Evolutionary conservation across 2,113 vertebrate genomes (phyloP).

Genomic region (Otolemur garnettii): DNA sequence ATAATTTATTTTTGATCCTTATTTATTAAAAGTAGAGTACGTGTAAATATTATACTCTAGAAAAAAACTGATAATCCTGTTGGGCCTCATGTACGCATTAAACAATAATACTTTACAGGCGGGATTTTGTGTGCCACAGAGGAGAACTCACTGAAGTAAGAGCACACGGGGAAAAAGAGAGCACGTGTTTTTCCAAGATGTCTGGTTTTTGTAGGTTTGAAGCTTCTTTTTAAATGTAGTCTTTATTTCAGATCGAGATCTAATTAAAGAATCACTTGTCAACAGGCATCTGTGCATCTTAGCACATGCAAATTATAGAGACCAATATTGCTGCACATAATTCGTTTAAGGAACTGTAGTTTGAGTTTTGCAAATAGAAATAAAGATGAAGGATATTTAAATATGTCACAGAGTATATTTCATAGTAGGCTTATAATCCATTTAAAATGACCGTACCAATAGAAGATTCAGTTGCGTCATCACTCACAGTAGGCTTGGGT

Average conservation of each 20-base stretch:
- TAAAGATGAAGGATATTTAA: conserved; percentile 16
- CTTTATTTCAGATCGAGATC: conserved; percentile 53
- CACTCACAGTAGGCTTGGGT: not conserved
- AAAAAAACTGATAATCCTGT: conserved; percentile 21
- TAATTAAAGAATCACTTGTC: conserved; percentile 54
- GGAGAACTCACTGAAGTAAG: conserved; percentile 25
- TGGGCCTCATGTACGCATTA: not conserved
- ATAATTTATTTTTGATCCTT: conserved; percentile 51
- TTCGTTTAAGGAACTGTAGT: not conserved
- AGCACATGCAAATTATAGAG: conserved; percentile 46
- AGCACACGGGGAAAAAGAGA: not conserved
- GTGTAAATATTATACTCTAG: not conserved
- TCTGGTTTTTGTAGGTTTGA: conserved; percentile 19
- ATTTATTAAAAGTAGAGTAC: conserved; percentile 1
- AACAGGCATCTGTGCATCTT: conserved; percentile 30
- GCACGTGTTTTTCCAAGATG: conserved; percentile 5
- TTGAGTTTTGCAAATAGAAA: conserved; percentile 38
- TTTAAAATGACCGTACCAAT: not conserved
- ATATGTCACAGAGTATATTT: not conserved
- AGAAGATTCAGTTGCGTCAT: not conserved
- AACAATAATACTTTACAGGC: not conserved
- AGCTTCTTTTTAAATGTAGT: not conserved
- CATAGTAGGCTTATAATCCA: not conserved
- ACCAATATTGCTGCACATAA: not conserved
- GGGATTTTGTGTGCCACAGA: not conserved